Evolutionary conservation across 2,113 vertebrate species (phyloP).

Genomic region (Poeciliopsis retropinna): DNA sequence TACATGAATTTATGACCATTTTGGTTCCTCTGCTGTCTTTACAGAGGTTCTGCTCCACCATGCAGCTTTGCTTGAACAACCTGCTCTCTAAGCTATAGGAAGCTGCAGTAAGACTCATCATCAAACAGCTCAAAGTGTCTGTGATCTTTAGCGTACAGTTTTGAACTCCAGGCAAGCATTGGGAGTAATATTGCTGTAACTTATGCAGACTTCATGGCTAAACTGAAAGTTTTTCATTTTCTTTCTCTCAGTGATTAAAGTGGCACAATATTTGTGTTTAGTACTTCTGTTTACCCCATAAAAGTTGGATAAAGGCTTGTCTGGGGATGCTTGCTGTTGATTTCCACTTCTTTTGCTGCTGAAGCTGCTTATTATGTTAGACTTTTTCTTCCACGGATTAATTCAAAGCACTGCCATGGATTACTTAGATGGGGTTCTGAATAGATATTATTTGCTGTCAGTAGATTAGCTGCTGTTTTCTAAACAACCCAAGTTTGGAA

Average conservation of each 20-base stretch:
- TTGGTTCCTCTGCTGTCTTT: slow-evolving; percentile 9
- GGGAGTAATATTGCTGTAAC: not conserved
- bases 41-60: slow-evolving; percentile 28
- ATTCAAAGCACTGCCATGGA: not conserved
- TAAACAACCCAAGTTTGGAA: not conserved
- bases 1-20: slow-evolving; percentile 9
- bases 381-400: not conserved
- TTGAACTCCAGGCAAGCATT: not conserved
- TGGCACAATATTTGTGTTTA: not conserved
- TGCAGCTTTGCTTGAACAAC: slow-evolving; percentile 19
- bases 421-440: not conserved
- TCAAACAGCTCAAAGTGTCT: slow-evolving; percentile 21
- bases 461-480: not conserved
- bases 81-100: slow-evolving; percentile 7
- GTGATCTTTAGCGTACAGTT: not conserved
- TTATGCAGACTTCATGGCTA: not conserved
- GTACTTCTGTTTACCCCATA: not conserved
- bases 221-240: not conserved
- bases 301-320: not conserved
- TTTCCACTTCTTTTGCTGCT: not conserved
- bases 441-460: not conserved
- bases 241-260: not conserved
- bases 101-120: slow-evolving; percentile 26
- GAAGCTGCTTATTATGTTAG: not conserved
- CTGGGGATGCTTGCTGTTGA: not conserved